Evolutionary conservation across 2,888 invertebrate genomes (phyloP), one percentile per base, ranked within the genome.

Genomic region (Hoplodrina ambigua): DNA sequence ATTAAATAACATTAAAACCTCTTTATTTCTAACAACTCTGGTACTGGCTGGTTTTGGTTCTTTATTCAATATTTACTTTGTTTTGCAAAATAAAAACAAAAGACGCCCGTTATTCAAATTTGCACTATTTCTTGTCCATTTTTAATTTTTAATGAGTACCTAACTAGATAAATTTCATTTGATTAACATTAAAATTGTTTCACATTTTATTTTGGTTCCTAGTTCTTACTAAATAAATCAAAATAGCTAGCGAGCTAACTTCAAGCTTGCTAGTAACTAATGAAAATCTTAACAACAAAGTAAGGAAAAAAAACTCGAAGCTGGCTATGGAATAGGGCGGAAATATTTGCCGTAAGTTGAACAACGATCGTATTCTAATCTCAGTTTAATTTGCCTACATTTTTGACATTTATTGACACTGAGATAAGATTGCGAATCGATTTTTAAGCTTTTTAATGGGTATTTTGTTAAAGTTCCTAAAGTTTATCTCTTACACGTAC

Each of bases 1-100:
- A 33, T 25, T 17, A 0, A 37, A 30, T 10, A 20, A 11, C 37
- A 55, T 41, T 30, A 20, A 72, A 62, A 53, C 13, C 41, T 68
- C 25, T 44, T 20, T 49, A 10, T 1, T 49, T 41, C 4, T 20
- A 6, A 30, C 13, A 20, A 6, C 8, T 50, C 60, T 44, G 50
- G 25, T 19, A 75, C 15, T n/a, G n/a, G n/a, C n/a, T n/a, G n/a
- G 30, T 65, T 58, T 44, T 50, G 30, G 11, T 50, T 56, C 19
- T 17, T 5, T 8, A 4, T 33, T 1, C 11, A 49, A 54, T n/a
- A 11, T n/a, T 11, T 15, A 1, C 8, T 41, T 58, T 49, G 6
- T 11, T 46, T 52, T 19, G 15, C 17, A 17, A 72, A 69, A 68
- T 11, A 4, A 33, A 75, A 69, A 69, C 49, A 44, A 69, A 69